Conservation (phyloP, 2,888 invertebrate species). For the Hylaea fasciaria region DNA sequence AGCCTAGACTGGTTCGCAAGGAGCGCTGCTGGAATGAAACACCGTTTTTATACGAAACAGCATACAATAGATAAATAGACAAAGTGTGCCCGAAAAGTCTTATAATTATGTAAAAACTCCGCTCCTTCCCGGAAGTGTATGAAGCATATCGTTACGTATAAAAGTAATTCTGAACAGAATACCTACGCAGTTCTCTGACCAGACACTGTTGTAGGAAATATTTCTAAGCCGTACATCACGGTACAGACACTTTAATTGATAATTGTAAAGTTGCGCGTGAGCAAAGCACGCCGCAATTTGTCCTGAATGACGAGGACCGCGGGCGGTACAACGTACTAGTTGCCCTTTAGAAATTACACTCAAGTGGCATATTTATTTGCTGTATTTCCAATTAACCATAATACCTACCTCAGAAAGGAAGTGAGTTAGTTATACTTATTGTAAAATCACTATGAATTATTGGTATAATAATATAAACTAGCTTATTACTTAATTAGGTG, state of each 20-base stretch:
- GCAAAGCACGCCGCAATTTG: conserved; percentile 40
- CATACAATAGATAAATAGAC: too few relatives aligned
- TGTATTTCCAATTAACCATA: not conserved
- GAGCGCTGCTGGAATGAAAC: too few relatives aligned
- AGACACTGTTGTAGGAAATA: conserved; percentile 8
- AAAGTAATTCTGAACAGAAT: not conserved
- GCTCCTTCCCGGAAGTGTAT: too few relatives aligned
- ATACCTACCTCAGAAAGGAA: too few relatives aligned
- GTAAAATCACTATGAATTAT: too few relatives aligned
- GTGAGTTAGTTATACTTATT: too few relatives aligned
- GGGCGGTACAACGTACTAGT: conserved; percentile 25
- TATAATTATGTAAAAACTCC: too few relatives aligned
- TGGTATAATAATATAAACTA: too few relatives aligned
- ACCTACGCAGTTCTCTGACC: not conserved
- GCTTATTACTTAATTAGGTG: not conserved
- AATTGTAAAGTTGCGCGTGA: conserved; percentile 50
- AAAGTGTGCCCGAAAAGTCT: too few relatives aligned
- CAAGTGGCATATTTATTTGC: conserved; percentile 20
- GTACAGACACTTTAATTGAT: conserved; percentile 59
- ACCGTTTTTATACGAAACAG: too few relatives aligned
- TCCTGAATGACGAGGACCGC: conserved; percentile 41
- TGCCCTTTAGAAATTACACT: conserved; percentile 19
- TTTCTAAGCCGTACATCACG: conserved; percentile 45
- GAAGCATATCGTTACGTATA: too few relatives aligned
- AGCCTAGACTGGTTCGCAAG: too few relatives aligned